Base-by-base conservation (phyloP, 2,797 vertebrate genomes). In the Ctenosaura bakeri region DNA sequence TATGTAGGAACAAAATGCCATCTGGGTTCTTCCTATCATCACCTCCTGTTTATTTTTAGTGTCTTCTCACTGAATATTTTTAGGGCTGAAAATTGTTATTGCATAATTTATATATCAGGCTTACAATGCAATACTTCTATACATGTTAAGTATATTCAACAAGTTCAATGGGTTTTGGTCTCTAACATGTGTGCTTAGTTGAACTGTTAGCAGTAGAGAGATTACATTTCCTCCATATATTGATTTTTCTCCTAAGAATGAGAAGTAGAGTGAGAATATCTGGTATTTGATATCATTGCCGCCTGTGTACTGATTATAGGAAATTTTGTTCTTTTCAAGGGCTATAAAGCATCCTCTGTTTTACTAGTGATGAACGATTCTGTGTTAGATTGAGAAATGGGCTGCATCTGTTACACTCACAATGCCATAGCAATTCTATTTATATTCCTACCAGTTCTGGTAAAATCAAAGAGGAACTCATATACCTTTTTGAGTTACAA, bases 1-100 rank as follows among this genome's bases (percentile, higher is more conserved):
- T 95, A 95, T n/a, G 89, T 88, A 87, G 79, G 83, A 92, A 86
- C 91, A 94, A 93, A 89, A 83, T 77, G 87, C 94, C 94, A 95
- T 94, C 94, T 96, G 93, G 89, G 91, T 90, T 93, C 78, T 32
- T 92, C 86, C 77, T 71, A 69, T 86, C 78, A 90, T 94, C 93
- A 83, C 91, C 92, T 88, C 89, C 87, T 88, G 10, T 90, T 93
- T 90, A 14, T 54, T 90, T 91, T 91, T 88, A 80, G n/a, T 89
- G 81, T 8, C 1, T 0, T 94, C 59, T 86, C 79, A 66, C 0
- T 5, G 81, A 89, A 32, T 26, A 0, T 7, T 73, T 83, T 54
- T 62, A 26, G 90, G 88, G 6, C 4, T 83, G 6, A 52, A 88
- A 6, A 29, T 3, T 52, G 12, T 78, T 83, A 79, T 59, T 78